Base-by-base conservation (phyloP, 2,797 vertebrate species). In the Sardinella longiceps region DNA sequence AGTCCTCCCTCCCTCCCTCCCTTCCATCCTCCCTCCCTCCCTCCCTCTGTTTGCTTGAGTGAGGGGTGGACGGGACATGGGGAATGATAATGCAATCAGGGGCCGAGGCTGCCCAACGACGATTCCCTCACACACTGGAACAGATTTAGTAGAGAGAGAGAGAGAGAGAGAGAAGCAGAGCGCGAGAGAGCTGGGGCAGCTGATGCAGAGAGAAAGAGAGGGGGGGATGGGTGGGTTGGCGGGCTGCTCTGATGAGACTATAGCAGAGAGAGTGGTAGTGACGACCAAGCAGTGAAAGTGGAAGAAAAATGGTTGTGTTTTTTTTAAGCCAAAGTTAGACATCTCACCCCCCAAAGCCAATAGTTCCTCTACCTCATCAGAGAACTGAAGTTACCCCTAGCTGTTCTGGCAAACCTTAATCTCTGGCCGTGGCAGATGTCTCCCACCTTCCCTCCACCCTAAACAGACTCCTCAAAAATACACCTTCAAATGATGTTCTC, bases 1-100 rank as follows among this genome's bases (percentile, higher is more conserved):
- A 9, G 58, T 85, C 87, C 83, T 88, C 83, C 48, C 74, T 37
- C 66, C 66, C 28, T 11, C 28, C 28, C 18, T 2, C n/a, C 2
- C n/a, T 1, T 88, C 83, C 48, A 63, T 28, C 63, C 63, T 14
- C 3, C 28, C 28, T 9, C 5, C n/a, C 6, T 30, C 3, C 33
- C 66, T 37, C 37, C 37, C 37, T 77, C 70, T 77, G 70, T 77
- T 77, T 77, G 70, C 43, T 74, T 9, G 51, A 48, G 46, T 2
- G 37, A 77, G 70, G 70, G 37, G 70, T 77, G 20, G 33, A 77
- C 33, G 15, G 33, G 37, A 77, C 70, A 77, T 5, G 37, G 70
- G 0, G 20, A 77, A 56, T 83, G 87, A 88, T 84, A 89, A 87
- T 37, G 88, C 84, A 87, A 89, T 81, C 85, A 87, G 80, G 83